Conservation (phyloP, 2,113 vertebrate genomes). For the Anguilla rostrata region DNA sequence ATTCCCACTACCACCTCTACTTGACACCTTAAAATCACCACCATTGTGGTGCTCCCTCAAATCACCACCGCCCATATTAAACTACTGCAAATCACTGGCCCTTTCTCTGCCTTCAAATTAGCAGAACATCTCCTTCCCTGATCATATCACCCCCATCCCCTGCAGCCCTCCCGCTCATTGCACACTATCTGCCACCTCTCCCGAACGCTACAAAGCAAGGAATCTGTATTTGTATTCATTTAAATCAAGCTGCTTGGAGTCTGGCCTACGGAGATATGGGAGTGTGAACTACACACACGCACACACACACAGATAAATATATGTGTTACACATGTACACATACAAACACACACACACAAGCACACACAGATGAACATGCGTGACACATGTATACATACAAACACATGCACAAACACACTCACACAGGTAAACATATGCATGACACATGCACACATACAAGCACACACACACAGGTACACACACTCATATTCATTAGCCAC, state of each 20-base stretch:
- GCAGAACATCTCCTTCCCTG: neutral
- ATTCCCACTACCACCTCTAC: neutral
- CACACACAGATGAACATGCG: neutral
- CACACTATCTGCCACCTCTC: neutral
- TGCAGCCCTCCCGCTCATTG: neutral
- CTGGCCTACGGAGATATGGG: neutral
- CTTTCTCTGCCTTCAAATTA: neutral
- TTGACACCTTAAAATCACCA: neutral
- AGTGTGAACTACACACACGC: neutral
- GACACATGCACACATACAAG: neutral
- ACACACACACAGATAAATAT: neutral
- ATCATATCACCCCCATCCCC: neutral
- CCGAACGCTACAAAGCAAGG: neutral
- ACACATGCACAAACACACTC: neutral
- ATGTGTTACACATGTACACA: neutral
- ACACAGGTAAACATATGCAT: neutral
- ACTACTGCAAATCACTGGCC: neutral
- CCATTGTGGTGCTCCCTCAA: neutral
- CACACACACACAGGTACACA: neutral
- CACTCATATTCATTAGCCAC: neutral
- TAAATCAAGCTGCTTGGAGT: neutral
- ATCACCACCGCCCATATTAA: neutral
- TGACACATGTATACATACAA: neutral
- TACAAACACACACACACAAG: neutral
- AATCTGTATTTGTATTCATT: neutral